Conservation (phyloP, 2,113 vertebrate genomes). For the Himantopus leucocephalus region DNA sequence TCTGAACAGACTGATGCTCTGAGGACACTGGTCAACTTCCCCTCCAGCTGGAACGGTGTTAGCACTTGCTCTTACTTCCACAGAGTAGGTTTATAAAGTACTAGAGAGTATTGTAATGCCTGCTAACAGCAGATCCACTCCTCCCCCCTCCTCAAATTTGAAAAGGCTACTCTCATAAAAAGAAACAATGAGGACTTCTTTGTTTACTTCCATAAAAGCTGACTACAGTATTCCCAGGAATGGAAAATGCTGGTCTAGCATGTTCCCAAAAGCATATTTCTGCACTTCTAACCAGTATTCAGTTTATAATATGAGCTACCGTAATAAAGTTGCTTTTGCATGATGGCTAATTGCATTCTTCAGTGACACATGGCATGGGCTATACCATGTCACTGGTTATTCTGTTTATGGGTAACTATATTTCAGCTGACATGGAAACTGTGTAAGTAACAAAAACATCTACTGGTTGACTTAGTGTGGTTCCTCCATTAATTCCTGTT, state of each 20-base stretch:
- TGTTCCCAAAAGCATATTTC: neutral
- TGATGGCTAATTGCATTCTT: constrained; percentile 20
- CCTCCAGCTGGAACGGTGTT: neutral
- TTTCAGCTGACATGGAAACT: constrained; percentile 35
- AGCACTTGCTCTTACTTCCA: neutral
- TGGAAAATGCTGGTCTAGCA: neutral
- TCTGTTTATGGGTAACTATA: neutral
- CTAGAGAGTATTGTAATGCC: neutral
- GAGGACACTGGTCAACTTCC: neutral
- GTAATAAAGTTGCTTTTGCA: neutral
- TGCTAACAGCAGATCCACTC: neutral
- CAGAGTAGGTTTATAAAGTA: neutral
- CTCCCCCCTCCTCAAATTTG: neutral
- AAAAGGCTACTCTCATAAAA: neutral
- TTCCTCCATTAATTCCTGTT: constrained; percentile 33
- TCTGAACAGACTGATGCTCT: accelerated
- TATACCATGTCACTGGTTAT: neutral
- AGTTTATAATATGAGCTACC: neutral
- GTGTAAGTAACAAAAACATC: neutral
- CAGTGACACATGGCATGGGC: neutral
- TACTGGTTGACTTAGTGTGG: constrained; percentile 7
- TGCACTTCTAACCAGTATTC: neutral
- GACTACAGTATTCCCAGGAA: neutral
- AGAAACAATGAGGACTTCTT: neutral
- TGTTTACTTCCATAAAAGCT: neutral